Percentiles rank a stretch among this genome's conserved stretches.
phyloP scores from a whole-genome alignment of 2,113 vertebrate genomes.

The Bothrops jararaca region DNA sequence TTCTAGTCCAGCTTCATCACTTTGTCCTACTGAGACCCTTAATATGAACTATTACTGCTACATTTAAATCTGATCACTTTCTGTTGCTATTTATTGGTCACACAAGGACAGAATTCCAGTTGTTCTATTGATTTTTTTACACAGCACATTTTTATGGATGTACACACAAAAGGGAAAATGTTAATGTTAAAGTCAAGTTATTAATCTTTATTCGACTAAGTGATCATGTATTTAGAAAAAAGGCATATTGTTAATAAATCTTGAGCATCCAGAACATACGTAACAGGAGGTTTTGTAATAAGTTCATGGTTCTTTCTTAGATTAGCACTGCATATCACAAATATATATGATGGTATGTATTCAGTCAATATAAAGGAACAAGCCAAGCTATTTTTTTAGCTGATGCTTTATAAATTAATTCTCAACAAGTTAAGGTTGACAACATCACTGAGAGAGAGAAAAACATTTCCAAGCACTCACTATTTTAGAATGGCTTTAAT shows the following conservation, averaged over 20 bases:
- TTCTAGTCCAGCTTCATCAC: neutral
- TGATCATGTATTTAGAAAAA: neutral
- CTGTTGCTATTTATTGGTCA: neutral
- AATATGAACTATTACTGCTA: neutral
- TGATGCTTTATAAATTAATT: constrained; percentile 13
- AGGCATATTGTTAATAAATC: constrained; percentile 4
- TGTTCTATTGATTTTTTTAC: neutral
- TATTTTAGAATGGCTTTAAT: constrained; percentile 34
- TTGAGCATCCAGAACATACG: neutral
- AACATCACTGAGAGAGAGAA: neutral
- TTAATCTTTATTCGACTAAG: neutral
- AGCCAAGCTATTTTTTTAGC: constrained; percentile 24
- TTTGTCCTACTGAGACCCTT: neutral
- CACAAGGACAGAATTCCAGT: neutral
- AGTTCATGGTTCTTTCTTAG: neutral
- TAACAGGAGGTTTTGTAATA: neutral
- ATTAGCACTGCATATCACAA: neutral
- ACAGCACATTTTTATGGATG: neutral
- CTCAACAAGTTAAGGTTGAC: neutral
- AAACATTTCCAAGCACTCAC: neutral
- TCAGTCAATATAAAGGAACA: constrained; percentile 26
- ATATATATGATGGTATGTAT: neutral
- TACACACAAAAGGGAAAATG: neutral
- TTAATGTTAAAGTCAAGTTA: neutral
- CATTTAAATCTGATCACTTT: neutral